A percentile compares a stretch with the other conserved stretches of the same genome.
Evolutionary conservation across 2,888 invertebrate genomes (phyloP).

Genomic region (Dryocosmus kuriphilus): DNA sequence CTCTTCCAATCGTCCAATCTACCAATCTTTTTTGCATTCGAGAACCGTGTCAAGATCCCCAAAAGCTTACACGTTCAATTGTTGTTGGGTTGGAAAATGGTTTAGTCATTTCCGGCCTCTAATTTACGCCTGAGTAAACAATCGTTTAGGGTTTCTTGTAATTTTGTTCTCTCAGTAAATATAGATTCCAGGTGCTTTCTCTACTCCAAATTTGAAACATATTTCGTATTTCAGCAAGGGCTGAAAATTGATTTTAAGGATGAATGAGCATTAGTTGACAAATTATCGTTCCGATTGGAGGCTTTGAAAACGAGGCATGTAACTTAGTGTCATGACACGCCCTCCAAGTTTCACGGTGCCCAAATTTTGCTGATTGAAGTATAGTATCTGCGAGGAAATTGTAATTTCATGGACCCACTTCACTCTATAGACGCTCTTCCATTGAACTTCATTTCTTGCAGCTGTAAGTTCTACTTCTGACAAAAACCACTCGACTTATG

Average conservation of each 20-base stretch:
- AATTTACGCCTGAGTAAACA: conserved; percentile 12
- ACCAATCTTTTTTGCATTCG: conserved; percentile 30
- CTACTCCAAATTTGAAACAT: not conserved
- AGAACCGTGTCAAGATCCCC: conserved; percentile 28
- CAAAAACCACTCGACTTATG: too few relatives aligned
- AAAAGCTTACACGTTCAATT: conserved; percentile 37
- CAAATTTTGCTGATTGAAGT: conserved; percentile 67
- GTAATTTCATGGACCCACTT: conserved; percentile 72
- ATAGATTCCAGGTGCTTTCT: not conserved
- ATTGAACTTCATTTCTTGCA: conserved; percentile 6
- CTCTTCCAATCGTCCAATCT: conserved; percentile 20
- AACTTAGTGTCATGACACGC: conserved; percentile 63
- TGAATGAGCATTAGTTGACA: not conserved
- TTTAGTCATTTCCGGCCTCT: conserved; percentile 38
- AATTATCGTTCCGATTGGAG: not conserved
- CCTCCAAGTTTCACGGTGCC: conserved; percentile 71
- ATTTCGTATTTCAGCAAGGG: conserved; percentile 2
- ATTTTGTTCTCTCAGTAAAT: not conserved
- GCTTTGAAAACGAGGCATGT: conserved; percentile 50
- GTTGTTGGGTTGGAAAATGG: conserved; percentile 18
- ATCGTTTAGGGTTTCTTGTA: not conserved
- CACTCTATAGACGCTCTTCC: conserved; percentile 57
- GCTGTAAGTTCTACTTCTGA: too few relatives aligned
- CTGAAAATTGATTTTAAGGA: not conserved
- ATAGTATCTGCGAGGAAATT: conserved; percentile 73